Base-by-base conservation (phyloP, 2,888 invertebrate species). In the Cantharis lateralis region DNA sequence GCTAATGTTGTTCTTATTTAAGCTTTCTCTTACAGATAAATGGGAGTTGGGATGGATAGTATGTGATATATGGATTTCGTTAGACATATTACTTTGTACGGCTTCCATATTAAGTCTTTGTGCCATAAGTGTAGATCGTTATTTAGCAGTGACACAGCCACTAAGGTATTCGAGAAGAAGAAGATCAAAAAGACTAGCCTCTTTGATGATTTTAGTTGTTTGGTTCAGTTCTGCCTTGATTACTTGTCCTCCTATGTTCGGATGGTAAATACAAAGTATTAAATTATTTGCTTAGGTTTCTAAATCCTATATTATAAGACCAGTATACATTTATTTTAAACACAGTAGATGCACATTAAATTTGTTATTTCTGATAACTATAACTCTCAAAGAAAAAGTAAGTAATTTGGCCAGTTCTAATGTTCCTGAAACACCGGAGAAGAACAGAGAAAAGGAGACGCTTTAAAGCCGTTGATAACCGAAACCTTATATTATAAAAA, bases 131-230 rank as follows among this genome's bases (percentile, higher is more conserved):
- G 92, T 98, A 79, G 95, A 95, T 88, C 91, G 95, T 82, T 98
- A 98, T 88, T 90, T 98, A 82, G 98, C 98, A 16, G 97, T 98
- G 74, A 98, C 97, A 66, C 94, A 95, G 84, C 98, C 98, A 0
- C 89, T 98, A 81, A 95, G 95, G 78, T 98, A 98, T 89, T 96
- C 97, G 63, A 93, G 95, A 82, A 92, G 96, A 84, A 91, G 97
- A 83, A 93, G 98, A 75, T 95, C 95, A 2, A 95, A 95, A 89
- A 91, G 95, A 78, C 88, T 96, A 77, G 97, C 96, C 0, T 91
- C 95, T 71, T 90, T 95, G 13, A 96, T 98, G 94, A 96, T 98
- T 80, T 91, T 95, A 69, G 93, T 94, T 68, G 98, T 98, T 0
- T 98, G 98, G 98, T 90, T 95, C 7, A 90, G 95, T 20, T 96